Conservation (phyloP, 2,888 invertebrate genomes). For the Apamea crenata region DNA sequence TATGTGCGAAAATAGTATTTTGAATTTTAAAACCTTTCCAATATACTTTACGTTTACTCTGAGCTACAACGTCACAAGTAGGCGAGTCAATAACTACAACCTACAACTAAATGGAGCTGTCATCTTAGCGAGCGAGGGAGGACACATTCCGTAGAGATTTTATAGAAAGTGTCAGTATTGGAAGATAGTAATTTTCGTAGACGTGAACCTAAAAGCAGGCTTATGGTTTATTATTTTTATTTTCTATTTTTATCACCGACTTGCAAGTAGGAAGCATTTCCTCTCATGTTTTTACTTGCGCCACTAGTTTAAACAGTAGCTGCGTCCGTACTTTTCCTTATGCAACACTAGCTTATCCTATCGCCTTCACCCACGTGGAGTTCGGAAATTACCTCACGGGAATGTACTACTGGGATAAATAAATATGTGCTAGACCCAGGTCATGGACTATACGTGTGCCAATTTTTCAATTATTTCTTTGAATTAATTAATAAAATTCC, state of each 20-base stretch:
- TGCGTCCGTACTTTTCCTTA: not conserved
- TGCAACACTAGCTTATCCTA: no score
- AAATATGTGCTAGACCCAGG: not conserved
- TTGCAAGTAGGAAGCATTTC: not conserved
- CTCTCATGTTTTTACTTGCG: not conserved
- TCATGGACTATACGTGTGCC: no score
- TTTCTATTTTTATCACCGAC: not conserved
- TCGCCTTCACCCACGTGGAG: no score
- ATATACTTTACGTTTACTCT: not conserved
- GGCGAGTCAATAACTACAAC: slow-evolving; percentile 25
- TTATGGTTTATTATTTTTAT: not conserved
- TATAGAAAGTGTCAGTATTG: not conserved
- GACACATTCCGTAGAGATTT: slow-evolving; percentile 1
- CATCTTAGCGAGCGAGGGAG: not conserved
- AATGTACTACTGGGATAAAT: no score
- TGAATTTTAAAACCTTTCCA: not conserved
- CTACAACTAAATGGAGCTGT: slow-evolving; percentile 24
- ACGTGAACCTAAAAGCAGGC: not conserved
- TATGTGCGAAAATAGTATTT: not conserved
- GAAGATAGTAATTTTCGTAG: not conserved
- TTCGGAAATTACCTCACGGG: no score
- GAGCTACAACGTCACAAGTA: not conserved
- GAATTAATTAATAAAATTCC: not conserved
- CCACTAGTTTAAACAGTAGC: not conserved
- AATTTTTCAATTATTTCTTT: not conserved